Base-by-base conservation (phyloP, 92 coral and sea anemone species). In the Porites evermanni region DNA sequence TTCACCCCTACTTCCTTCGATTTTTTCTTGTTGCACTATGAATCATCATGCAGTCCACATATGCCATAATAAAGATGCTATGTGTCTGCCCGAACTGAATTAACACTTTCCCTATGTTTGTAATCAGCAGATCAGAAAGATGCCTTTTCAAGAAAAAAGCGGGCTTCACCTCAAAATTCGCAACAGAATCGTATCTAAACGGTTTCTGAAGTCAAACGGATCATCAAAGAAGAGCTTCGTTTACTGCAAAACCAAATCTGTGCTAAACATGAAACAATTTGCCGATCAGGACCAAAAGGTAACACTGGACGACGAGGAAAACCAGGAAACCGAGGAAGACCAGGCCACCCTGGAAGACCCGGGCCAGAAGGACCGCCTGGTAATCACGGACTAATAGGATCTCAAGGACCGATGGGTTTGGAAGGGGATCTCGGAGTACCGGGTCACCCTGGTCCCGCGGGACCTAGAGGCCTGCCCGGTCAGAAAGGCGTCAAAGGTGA, bases 381-480 rank as follows among this genome's bases (percentile, higher is more conserved):
- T 51, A 90, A 90, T 76, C 87, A 90, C 47, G 93, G 93, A 26
- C 90, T 90, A 19, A 53, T 50, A 79, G 93, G 94, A n/a, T 66
- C 64, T 14, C 68, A 52, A 17, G 93, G 91, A 51, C 77, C 78
- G 32, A 64, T 21, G 52, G 93, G 93, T 1, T 71, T 67, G 4
- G 64, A 70, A 64, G 91, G 90, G 17, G 74, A n/a, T 4, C 75
- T 52, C 14, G 94, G 94, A 51, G 7, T 67, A 6, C 78, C 78
- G 47, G 94, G 94, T 51, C 77, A 73, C 10, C 81, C 60, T 12
- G 94, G 94, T 16, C 91, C 84, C 21, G 72, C 80, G 61, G 94
- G 94, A 14, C 86, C 91, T 19, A 47, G 72, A 77, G 94, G 94
- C 8, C 91, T 70, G 26, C 78, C 44, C 16, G 94, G 94, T 8